phyloP scores from a whole-genome alignment of 2,113 vertebrate genomes.

The Junco hyemalis region DNA sequence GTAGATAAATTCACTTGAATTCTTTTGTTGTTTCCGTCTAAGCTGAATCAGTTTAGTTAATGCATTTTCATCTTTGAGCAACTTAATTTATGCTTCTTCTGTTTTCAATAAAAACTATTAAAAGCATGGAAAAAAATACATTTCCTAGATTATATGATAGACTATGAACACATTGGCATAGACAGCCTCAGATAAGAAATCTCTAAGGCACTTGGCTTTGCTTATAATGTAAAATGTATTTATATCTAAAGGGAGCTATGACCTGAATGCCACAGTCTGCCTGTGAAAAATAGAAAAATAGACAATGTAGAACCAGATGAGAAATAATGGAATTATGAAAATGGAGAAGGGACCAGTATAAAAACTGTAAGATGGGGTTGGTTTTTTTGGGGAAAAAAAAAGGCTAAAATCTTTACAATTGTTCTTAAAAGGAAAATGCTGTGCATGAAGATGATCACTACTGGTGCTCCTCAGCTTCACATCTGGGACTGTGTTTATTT shows the following conservation, averaged over 20 bases:
- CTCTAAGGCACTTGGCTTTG: background rate
- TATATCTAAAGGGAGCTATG: background rate
- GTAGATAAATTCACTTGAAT: background rate
- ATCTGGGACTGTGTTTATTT: slow-evolving; percentile 23
- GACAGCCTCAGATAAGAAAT: background rate
- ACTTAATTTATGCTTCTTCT: background rate
- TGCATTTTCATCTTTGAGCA: background rate
- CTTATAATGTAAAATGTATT: background rate
- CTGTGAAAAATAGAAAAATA: background rate
- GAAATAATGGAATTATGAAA: background rate
- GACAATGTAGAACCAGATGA: background rate
- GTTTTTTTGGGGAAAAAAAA: no score
- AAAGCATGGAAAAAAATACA: background rate
- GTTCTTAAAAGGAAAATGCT: background rate
- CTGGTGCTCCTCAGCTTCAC: background rate
- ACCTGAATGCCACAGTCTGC: background rate
- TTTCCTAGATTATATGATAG: background rate
- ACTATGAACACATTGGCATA: background rate
- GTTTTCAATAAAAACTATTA: background rate
- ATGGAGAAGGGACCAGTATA: background rate
- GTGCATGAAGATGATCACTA: background rate
- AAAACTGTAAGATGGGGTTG: background rate
- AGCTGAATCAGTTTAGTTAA: background rate
- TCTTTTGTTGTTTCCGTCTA: background rate
- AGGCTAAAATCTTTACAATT: background rate